Evolutionary conservation across 2,888 invertebrate genomes (phyloP).

Genomic region (Oxytorus armatus): DNA sequence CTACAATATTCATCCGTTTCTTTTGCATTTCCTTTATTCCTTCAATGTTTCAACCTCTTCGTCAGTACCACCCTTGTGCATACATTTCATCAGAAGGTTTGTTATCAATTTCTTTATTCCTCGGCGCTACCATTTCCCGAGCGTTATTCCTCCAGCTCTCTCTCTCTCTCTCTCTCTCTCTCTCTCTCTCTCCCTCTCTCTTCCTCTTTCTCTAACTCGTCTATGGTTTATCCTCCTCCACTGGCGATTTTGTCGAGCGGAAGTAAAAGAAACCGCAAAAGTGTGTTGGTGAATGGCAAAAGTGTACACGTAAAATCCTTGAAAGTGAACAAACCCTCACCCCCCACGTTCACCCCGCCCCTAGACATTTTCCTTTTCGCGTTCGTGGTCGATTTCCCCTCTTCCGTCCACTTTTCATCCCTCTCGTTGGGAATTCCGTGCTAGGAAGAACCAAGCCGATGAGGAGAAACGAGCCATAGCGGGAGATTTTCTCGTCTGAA

Average conservation of each 20-base stretch:
- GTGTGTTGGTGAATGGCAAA: conserved; percentile 18
- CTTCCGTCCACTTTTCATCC: conserved; percentile 24
- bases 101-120: conserved; percentile 80
- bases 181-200: conserved; percentile 49
- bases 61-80: conserved; percentile 71
- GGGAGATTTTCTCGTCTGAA: conserved; percentile 54
- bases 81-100: conserved; percentile 75
- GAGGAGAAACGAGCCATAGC: conserved; percentile 47
- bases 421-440: conserved; percentile 52
- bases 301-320: conserved; percentile 66
- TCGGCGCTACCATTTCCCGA: conserved; percentile 76
- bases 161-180: conserved; percentile 69
- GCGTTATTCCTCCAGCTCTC: conserved; percentile 59
- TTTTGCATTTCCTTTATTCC: too few species aligned
- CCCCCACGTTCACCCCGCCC: too few species aligned
- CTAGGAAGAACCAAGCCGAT: conserved; percentile 32
- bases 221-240: conserved; percentile 49
- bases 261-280: conserved; percentile 42
- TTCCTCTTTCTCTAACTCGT: too few species aligned
- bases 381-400: conserved; percentile 43
- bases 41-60: conserved; percentile 53
- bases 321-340: conserved; percentile 31
- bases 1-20: too few species aligned
- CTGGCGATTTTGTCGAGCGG: conserved; percentile 62
- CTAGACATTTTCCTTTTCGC: conserved; percentile 49